Percentiles rank a stretch among this genome's conserved stretches.
Conservation (phyloP, 2,888 invertebrate genomes). For the Limnephilus rhombicus region DNA sequence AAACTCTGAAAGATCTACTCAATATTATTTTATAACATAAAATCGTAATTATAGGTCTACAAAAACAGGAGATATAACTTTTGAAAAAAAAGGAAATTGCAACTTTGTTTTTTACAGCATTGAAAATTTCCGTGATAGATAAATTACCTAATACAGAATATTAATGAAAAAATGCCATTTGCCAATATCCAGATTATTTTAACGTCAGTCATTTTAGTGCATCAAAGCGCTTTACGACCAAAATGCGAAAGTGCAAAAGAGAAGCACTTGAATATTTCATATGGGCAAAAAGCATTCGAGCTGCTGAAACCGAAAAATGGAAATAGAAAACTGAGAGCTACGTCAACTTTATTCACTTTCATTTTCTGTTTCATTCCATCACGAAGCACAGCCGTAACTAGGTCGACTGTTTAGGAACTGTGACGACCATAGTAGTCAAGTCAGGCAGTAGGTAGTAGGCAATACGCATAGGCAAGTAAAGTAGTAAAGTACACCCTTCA, state of each 20-base stretch:
- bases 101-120: too few relatives aligned
- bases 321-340: background rate
- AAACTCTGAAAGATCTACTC: too few relatives aligned
- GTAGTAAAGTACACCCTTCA: background rate
- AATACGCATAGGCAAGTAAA: too few relatives aligned
- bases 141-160: too few relatives aligned
- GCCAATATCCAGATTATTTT: background rate
- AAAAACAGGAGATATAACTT: too few relatives aligned
- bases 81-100: too few relatives aligned
- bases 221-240: background rate
- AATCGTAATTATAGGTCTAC: too few relatives aligned
- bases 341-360: conserved; percentile 11
- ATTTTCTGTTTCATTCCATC: background rate
- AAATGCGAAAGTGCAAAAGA: background rate
- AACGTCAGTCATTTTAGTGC: background rate
- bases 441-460: background rate
- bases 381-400: background rate
- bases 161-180: too few relatives aligned
- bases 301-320: background rate
- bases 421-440: background rate
- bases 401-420: conserved; percentile 2
- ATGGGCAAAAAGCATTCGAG: background rate
- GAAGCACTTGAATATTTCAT: background rate
- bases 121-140: too few relatives aligned
- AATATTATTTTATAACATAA: too few relatives aligned